These are phyloP conservation scores for Phrynocephalus versicolor DNA, from an alignment of 2,113 vertebrate species.

Conservation along the genomic window DNA sequence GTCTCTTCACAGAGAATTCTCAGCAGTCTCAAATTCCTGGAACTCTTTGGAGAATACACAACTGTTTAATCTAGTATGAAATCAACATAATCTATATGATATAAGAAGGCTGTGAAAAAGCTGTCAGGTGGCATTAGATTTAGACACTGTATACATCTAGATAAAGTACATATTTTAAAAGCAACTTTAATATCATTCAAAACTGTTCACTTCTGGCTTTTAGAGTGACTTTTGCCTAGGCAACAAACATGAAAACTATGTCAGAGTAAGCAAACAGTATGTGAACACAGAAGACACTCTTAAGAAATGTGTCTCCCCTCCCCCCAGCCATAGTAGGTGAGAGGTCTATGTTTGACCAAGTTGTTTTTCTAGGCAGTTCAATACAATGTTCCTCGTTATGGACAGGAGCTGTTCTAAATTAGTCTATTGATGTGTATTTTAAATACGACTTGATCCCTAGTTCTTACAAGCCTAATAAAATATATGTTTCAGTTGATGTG, in stretches of 20 bases:
- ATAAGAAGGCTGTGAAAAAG: not conserved
- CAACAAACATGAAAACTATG: not conserved
- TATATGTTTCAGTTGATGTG: not conserved
- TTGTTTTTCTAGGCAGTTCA: not conserved
- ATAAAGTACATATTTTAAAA: not conserved
- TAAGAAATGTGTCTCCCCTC: not conserved
- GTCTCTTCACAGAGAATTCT: not conserved
- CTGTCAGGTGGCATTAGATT: not conserved
- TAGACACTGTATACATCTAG: no score
- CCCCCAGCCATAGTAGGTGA: not conserved
- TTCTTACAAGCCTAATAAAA: not conserved
- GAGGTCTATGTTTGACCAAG: not conserved
- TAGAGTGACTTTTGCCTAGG: not conserved
- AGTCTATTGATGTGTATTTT: no score
- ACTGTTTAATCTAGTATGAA: not conserved
- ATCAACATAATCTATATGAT: not conserved
- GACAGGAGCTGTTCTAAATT: not conserved
- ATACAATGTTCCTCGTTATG: not conserved
- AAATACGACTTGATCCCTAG: not conserved
- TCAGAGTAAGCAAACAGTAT: not conserved
- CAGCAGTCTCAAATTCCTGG: not conserved
- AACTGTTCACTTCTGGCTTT: not conserved
- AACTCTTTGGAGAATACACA: not conserved
- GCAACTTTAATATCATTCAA: not conserved
- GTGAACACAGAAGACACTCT: not conserved